phyloP scores from a whole-genome alignment of 2,797 vertebrate species.

The Natrix natrix region DNA sequence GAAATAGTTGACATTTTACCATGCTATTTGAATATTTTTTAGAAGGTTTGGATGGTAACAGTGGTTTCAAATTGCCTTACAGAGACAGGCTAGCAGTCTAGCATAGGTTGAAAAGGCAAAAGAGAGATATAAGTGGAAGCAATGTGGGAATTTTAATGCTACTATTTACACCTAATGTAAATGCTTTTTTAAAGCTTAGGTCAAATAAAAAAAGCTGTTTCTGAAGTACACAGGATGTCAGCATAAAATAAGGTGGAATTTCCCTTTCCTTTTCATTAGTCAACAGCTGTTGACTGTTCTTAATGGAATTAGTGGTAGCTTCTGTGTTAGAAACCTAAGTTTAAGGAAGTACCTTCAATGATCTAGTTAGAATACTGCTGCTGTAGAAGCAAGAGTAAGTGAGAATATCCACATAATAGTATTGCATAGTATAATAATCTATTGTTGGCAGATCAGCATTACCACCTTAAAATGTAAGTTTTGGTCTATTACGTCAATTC shows the following conservation, averaged over 20 bases:
- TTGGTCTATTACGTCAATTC: conserved; percentile 7
- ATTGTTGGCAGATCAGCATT: conserved; percentile 4
- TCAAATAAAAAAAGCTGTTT: background rate
- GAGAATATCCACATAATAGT: background rate
- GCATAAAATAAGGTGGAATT: conserved; percentile 10
- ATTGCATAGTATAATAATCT: background rate
- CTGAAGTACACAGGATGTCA: background rate
- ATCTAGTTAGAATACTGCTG: background rate
- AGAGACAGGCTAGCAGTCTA: too few relatives aligned
- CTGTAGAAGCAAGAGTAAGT: background rate
- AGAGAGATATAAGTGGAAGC: background rate
- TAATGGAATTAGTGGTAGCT: background rate
- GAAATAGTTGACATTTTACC: background rate
- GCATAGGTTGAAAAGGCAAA: background rate
- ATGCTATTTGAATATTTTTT: background rate
- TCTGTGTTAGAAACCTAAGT: background rate
- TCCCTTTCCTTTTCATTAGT: background rate
- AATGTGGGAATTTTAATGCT: background rate
- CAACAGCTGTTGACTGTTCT: background rate
- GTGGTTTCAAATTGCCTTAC: background rate
- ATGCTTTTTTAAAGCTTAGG: background rate
- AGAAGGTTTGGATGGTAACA: background rate
- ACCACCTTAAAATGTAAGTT: conserved; percentile 22
- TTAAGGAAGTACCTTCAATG: background rate
- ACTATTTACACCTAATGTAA: background rate